Conservation (phyloP, 2,888 invertebrate species). For the Agonopterix alstromeriana region DNA sequence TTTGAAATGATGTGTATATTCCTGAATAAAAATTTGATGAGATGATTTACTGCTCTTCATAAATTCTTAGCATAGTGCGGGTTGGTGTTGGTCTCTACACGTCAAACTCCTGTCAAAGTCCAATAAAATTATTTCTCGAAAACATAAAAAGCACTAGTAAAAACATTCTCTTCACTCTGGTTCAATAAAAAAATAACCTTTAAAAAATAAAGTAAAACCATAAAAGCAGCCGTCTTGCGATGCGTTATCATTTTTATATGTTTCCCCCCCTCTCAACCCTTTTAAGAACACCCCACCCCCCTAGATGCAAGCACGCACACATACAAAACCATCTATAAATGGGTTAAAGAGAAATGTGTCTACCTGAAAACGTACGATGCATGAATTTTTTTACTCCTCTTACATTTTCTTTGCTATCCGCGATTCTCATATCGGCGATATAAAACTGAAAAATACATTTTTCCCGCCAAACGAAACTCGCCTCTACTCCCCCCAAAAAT, state of each 20-base stretch:
- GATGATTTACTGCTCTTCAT: too few species aligned
- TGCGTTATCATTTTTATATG: slow-evolving; percentile 78
- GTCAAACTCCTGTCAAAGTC: background rate
- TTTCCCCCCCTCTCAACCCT: slow-evolving; percentile 50
- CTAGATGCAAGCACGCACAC: slow-evolving; percentile 54
- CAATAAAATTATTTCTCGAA: background rate
- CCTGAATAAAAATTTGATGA: too few species aligned
- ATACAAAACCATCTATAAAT: slow-evolving; percentile 62
- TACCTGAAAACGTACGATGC: slow-evolving; percentile 76
- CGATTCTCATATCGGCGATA: slow-evolving; percentile 76
- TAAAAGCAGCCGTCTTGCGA: slow-evolving; percentile 76
- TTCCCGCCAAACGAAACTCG: slow-evolving; percentile 29
- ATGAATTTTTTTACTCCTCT: slow-evolving; percentile 68
- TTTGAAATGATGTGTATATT: too few species aligned
- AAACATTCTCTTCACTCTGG: slow-evolving; percentile 18
- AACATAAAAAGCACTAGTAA: background rate
- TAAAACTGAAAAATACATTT: slow-evolving; percentile 77
- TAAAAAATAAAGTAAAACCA: slow-evolving; percentile 74
- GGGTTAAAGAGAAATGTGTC: slow-evolving; percentile 77
- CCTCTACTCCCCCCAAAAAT: slow-evolving; percentile 12
- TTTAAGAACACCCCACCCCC: slow-evolving; percentile 33
- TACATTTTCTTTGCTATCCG: slow-evolving; percentile 75
- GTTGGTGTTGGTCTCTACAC: too few species aligned
- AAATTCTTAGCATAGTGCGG: too few species aligned
- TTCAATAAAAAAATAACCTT: slow-evolving; percentile 68